Base-by-base conservation (phyloP, 2,113 vertebrate genomes). In the Elgaria multicarinata region DNA sequence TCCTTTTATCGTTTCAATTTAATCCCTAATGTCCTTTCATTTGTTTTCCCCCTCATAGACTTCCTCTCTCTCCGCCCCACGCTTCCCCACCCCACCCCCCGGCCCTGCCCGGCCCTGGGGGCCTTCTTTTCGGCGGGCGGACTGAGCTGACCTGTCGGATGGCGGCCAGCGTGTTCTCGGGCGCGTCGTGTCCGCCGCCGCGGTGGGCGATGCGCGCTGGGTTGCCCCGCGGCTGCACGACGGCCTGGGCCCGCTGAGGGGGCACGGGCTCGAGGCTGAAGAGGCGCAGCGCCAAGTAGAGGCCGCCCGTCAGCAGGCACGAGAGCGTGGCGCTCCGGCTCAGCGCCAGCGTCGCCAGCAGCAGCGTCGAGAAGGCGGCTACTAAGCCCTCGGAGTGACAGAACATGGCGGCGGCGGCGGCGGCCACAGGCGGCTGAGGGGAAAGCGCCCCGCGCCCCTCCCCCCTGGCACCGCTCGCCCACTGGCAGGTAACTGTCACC, bases 121-220 rank as follows among this genome's bases (percentile, higher is more conserved):
- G n/a, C n/a, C n/a, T 14, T n/a, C 58, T 20, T 28, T 46, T 9
- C 78, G 28, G 9, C 26, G 22, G 3, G 9, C 66, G 1, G 39
- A 3, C 7, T 69, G 84, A 0, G 78, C 97, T 96, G 88, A 99
- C 99, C 98, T 98, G 97, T 69, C 97, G 95, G 83, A 99, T 98
- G 42, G 99, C 98, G 1, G 97, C 98, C 77, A 99, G 95, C 0
- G 99, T 99, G 97, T 99, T 99, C 96, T 99, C 99, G 6, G 99
- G 99, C 1, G 98, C 98, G 89, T 99, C 99, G 96, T 99, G 98
- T 3, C 97, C 97, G 1, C 98, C 99, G 42, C 98, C 98, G 64
- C 99, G 97, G 95, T 99, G 99, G 39, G 98, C 99, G 87, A 99
- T 96, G 86, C 96, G 96, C 0, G 97, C 97, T 79, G 97, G 93